Evolutionary conservation across 37 sponge, comb jelly and placozoan species (phyloP), one percentile per base, ranked within the genome.

Genomic region (Agelas oroides): DNA sequence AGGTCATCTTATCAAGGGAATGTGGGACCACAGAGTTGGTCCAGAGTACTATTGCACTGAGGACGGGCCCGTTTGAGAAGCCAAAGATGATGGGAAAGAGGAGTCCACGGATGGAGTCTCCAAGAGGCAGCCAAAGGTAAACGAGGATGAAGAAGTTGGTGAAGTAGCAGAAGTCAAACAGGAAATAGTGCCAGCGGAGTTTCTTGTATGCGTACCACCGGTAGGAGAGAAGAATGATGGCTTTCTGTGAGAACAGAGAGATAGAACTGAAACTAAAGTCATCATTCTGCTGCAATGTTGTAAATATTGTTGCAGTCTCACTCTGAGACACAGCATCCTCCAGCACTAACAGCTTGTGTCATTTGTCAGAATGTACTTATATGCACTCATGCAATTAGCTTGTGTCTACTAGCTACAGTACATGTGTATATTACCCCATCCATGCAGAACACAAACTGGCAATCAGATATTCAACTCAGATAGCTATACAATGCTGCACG

Each of bases 101-200:
- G 12, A 28, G 5, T 17, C 73, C 78, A 11, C 64, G 19, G n/a
- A n/a, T n/a, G n/a, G n/a, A n/a, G 23, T 57, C 57, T 19, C 28
- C 52, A 12, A 66, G 41, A 19, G 87, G 79, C 2, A 86, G 60
- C 83, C 86, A 85, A 2, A 91, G 56, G 73, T 86, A 80, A 59
- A 91, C 19, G n/a, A 91, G 56, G 56, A 82, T 67, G 36, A 86
- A 78, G 20, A 86, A 13, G 62, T 80, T 86, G 23, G 82, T 81
- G 55, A 91, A 91, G 84, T 91, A 91, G 83, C 92, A 91, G 56
- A 86, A 91, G 41, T 91, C 92, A 61, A 91, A 75, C 37, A 86
- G 70, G 77, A 86, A 91, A 27, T 91, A 91, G 38, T 91, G 92
- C 41, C 25, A 86, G 18, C 59, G 27, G 2, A 38, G 36, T 38